A percentile compares a stretch with the other conserved stretches of the same genome.
Conservation (phyloP, 2,888 invertebrate genomes). For the Diarsia brunnea region DNA sequence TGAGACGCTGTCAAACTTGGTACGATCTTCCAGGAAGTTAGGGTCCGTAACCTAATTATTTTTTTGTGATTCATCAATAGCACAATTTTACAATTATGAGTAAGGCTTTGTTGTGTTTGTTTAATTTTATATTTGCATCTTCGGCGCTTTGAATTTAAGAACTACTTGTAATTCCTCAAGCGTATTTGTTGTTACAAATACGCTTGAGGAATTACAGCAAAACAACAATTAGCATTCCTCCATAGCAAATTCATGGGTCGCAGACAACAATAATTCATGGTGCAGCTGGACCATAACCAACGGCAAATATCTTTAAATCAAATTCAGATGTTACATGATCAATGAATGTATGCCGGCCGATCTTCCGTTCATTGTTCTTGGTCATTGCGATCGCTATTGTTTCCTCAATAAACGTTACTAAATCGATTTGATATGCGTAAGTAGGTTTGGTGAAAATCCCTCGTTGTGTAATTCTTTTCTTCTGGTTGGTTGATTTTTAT, state of each 20-base stretch:
- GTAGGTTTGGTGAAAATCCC: conserved; percentile 38
- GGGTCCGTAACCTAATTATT: conserved; percentile 18
- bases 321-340: conserved; percentile 79
- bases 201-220: neutral
- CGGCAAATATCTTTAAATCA: conserved; percentile 67
- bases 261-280: conserved; percentile 36
- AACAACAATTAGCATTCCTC: conserved; percentile 1
- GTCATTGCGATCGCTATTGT: conserved; percentile 52
- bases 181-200: neutral
- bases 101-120: conserved; percentile 11
- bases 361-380: conserved; percentile 85
- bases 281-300: conserved; percentile 47
- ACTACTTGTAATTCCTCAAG: neutral
- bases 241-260: conserved; percentile 16
- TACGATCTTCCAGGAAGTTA: conserved; percentile 24
- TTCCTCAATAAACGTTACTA: conserved; percentile 44
- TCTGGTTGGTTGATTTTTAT: conserved; percentile 20
- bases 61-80: conserved; percentile 16
- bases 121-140: neutral
- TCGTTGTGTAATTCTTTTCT: conserved; percentile 32
- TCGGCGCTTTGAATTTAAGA: neutral
- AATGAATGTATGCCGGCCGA: conserved; percentile 78
- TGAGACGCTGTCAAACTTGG: conserved; percentile 33
- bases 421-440: conserved; percentile 53
- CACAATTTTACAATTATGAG: too few relatives aligned